Evolutionary conservation across 2,113 vertebrate species (phyloP), one percentile per base, ranked within the genome.

Genomic region (Columbina picui): DNA sequence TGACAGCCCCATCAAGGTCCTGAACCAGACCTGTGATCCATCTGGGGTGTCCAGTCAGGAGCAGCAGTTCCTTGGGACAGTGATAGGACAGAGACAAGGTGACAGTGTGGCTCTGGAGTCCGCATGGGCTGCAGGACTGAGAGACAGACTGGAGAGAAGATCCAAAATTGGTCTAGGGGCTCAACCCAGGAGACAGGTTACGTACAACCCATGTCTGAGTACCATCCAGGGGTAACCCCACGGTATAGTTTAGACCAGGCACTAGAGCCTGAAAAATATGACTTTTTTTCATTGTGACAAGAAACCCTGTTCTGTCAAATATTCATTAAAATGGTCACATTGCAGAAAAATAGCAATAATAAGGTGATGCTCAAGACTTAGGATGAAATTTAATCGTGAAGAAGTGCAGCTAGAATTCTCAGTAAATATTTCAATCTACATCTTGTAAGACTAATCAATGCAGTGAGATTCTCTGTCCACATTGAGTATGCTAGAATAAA

Each of bases 371-470:
- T 95, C 56, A 60, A 52, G 63, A 60, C 25, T 17, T 61, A 22
- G 14, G 11, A 75, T 90, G 94, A 93, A 81, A 85, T 86, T 52
- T 78, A 39, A 55, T 91, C 76, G 34, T 65, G 56, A 89, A 25
- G 89, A 89, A 55, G n/a, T 56, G 59, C 60, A 87, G 74, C 61
- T 90, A 74, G 88, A 81, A 91, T 88, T 78, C 87, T 91, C 92
- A 90, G 77, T 57, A 84, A 94, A 96, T 78, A 38, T 91, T 96
- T 95, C 73, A 55, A 2, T 85, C 29, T 11, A 3, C 17, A 29
- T 57, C 39, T 89, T 43, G 21, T 71, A 41, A 78, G 75, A 43
- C 34, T 65, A 76, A 95, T 90, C 75, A 96, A 47, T 84, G 65
- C 63, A n/a, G 38, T 36, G 76, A 32, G 14, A 27, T 80, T 85